Evolutionary conservation across 2,888 invertebrate species (phyloP), one percentile per base, ranked within the genome.

Genomic region (Limenitis camilla): DNA sequence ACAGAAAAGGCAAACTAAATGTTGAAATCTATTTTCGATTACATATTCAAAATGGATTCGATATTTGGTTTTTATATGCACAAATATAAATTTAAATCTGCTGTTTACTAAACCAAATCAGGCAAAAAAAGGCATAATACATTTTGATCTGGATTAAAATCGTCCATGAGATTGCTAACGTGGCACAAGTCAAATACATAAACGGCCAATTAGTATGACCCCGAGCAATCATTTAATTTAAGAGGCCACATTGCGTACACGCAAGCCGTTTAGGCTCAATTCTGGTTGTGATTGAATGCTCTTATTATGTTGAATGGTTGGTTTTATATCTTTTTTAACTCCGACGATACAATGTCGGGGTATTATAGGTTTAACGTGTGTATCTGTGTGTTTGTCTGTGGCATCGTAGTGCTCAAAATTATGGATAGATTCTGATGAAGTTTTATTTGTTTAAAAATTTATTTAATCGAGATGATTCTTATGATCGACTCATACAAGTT

Each of bases 201-300:
- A 63, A 60, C 58, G 56, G 35, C 58, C 66, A 69, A 69, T 69
- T 69, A 69, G 56, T 49, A 60, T 66, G 68, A 69, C 66, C 68
- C 66, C 66, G 59, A 51, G 63, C 61, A 66, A 69, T 69, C 67
- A 64, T 66, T 53, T 69, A 69, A 69, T 69, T 67, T 45, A 53
- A 51, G 58, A 52, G 59, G 41, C 48, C 48, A 52, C 39, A 51
- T 47, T 56, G 58, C 59, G 59, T 57, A 48, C 52, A 54, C 60
- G 53, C 58, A 56, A 52, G 54, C 55, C 51, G 31, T 46, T 58
- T 55, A 51, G 50, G 39, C 44, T 53, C 47, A 40, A 47, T 53
- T 49, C 35, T 53, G 33, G 54, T 50, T 35, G 53, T 57, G 62
- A 60, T 62, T 60, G 53, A 56, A 53, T 45, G 40, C 8, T 44